phyloP scores from a whole-genome alignment of 2,797 vertebrate genomes.

The Dipus sagitta region DNA sequence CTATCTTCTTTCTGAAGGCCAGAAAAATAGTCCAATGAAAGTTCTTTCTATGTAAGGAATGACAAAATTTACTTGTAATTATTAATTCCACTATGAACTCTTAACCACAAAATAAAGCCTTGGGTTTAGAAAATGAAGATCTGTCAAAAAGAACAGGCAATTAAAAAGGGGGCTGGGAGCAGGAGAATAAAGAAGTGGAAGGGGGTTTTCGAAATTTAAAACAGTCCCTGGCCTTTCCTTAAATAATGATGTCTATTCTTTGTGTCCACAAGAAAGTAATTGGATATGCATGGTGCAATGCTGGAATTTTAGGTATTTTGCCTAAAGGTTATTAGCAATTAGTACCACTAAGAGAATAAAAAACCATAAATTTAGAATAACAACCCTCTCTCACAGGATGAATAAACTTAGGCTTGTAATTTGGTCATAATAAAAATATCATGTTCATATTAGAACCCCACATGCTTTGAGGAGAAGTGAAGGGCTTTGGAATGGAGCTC shows the following conservation, averaged over 20 bases:
- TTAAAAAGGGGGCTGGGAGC: background rate
- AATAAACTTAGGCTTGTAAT: slow-evolving; percentile 67
- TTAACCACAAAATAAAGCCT: slow-evolving; percentile 42
- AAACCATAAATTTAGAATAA: slow-evolving; percentile 65
- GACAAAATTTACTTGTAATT: slow-evolving; percentile 39
- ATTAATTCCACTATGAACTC: slow-evolving; percentile 23
- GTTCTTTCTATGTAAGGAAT: slow-evolving; percentile 19
- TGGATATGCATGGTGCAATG: slow-evolving; percentile 62
- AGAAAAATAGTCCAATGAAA: slow-evolving; percentile 32
- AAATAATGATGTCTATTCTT: slow-evolving; percentile 72
- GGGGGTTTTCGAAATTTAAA: slow-evolving; percentile 68
- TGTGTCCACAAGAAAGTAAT: slow-evolving; percentile 58
- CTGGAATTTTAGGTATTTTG: slow-evolving; percentile 77
- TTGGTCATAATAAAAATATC: slow-evolving; percentile 58
- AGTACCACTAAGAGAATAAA: slow-evolving; percentile 39
- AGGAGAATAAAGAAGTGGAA: background rate
- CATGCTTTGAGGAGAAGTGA: background rate
- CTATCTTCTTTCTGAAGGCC: slow-evolving; percentile 6
- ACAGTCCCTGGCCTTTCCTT: slow-evolving; percentile 61
- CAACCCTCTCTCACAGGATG: background rate
- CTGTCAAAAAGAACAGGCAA: slow-evolving; percentile 9
- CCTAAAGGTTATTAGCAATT: slow-evolving; percentile 70
- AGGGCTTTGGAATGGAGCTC: background rate
- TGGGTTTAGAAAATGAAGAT: slow-evolving; percentile 42
- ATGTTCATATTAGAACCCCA: slow-evolving; percentile 26